phyloP scores from a whole-genome alignment of 2,888 invertebrate genomes.

The Hofmannophila pseudospretella region DNA sequence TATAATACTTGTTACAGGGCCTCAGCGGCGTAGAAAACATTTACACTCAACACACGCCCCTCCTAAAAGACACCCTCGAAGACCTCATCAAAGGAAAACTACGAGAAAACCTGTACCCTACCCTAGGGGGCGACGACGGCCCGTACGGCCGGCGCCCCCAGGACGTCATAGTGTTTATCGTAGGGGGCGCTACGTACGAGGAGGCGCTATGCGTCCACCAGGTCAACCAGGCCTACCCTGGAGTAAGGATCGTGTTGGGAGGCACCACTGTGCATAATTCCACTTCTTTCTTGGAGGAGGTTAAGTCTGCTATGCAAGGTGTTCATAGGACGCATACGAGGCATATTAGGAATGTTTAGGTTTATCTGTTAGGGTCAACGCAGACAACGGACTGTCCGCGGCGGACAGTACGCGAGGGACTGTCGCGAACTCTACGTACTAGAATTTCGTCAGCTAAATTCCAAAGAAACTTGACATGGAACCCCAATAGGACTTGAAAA shows the following conservation, averaged over 20 bases:
- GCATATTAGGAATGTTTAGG: conserved; percentile 61
- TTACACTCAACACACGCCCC: conserved; percentile 98
- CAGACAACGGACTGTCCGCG: too few species aligned
- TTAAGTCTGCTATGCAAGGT: conserved; percentile 82
- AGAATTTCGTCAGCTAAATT: too few species aligned
- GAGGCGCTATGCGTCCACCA: conserved; percentile 92
- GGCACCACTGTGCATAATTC: conserved; percentile 96
- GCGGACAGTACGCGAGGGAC: too few species aligned
- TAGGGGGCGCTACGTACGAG: conserved; percentile 98
- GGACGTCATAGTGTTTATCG: conserved; percentile 96
- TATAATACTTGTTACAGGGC: conserved; percentile 66
- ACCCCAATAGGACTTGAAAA: too few species aligned
- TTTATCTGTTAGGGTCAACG: too few species aligned
- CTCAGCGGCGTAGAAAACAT: conserved; percentile 98
- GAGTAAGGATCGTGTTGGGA: conserved; percentile 88
- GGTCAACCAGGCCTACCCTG: conserved; percentile 82
- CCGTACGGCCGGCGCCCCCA: conserved; percentile 82
- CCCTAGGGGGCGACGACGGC: conserved; percentile 81
- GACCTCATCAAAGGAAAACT: conserved; percentile 93
- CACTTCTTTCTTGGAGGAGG: conserved; percentile 86
- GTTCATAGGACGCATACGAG: conserved; percentile 81
- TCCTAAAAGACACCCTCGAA: conserved; percentile 92
- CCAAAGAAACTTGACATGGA: too few species aligned
- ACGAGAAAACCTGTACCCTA: conserved; percentile 91
- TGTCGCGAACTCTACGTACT: too few species aligned